Conservation (phyloP, 2,888 invertebrate species). For the Hemicrepidius hirtus region DNA sequence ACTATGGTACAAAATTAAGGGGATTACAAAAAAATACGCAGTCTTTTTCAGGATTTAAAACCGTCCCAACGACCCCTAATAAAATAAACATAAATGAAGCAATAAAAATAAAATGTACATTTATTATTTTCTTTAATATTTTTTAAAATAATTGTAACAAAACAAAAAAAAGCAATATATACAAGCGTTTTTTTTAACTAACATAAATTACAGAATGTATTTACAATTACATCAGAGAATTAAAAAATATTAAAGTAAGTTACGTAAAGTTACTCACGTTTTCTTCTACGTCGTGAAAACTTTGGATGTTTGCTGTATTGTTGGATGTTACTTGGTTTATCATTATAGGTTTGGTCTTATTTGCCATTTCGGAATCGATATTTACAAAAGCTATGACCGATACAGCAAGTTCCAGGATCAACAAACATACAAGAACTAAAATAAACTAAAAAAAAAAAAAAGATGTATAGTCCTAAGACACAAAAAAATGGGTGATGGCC, state of each 20-base stretch:
- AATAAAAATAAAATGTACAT: background rate
- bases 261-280: conserved; percentile 55
- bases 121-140: background rate
- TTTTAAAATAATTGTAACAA: background rate
- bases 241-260: background rate
- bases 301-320: conserved; percentile 39
- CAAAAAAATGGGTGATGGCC: too few relatives aligned
- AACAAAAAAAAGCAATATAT: background rate
- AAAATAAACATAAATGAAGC: too few relatives aligned
- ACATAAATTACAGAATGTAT: background rate
- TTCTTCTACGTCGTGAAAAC: conserved; percentile 57
- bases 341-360: conserved; percentile 56
- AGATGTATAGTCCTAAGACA: too few relatives aligned
- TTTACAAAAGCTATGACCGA: conserved; percentile 79
- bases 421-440: conserved; percentile 78
- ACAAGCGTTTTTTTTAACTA: background rate
- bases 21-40: too few relatives aligned
- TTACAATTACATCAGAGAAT: background rate
- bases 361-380: conserved; percentile 69
- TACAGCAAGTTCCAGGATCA: conserved; percentile 80
- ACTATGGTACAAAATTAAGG: too few relatives aligned
- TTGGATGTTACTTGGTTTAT: conserved; percentile 50
- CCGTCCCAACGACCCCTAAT: too few relatives aligned
- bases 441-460: conserved; percentile 77
- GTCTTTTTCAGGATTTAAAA: too few relatives aligned